Conservation (phyloP, 2,888 invertebrate species). For the Lobophora halterata region DNA sequence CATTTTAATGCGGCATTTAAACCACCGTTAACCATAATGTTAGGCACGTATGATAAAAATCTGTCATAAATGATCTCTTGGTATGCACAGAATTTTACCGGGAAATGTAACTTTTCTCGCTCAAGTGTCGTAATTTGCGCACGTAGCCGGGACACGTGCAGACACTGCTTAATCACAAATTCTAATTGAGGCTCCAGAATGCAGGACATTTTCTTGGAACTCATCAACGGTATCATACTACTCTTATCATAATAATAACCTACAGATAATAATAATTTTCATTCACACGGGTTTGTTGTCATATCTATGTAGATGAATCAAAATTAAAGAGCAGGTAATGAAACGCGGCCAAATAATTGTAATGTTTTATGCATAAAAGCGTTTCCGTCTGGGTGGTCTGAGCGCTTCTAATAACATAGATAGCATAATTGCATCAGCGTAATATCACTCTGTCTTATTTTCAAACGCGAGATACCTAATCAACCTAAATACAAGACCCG, state of each 20-base stretch:
- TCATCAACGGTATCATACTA: slow-evolving; percentile 2
- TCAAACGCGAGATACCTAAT: slow-evolving; percentile 48
- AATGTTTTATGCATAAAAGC: slow-evolving; percentile 39
- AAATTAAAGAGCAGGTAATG: slow-evolving; percentile 1
- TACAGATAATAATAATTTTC: neutral
- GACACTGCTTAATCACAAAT: slow-evolving; percentile 32
- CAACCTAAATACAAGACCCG: slow-evolving; percentile 40
- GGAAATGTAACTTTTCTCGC: slow-evolving; percentile 37
- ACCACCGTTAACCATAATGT: slow-evolving; percentile 48
- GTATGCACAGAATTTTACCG: slow-evolving; percentile 34
- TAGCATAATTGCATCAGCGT: slow-evolving; percentile 41
- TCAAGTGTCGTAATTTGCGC: slow-evolving; percentile 37
- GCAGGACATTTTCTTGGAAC: slow-evolving; percentile 18
- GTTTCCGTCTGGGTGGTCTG: slow-evolving; percentile 38
- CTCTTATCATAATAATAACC: no score
- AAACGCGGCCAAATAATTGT: slow-evolving; percentile 41
- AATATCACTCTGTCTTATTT: slow-evolving; percentile 49
- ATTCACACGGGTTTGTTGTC: neutral
- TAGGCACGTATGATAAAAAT: slow-evolving; percentile 46
- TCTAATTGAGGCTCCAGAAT: slow-evolving; percentile 22
- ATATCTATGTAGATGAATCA: no score
- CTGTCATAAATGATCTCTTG: slow-evolving; percentile 36
- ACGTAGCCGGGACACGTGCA: slow-evolving; percentile 40
- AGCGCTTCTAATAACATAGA: slow-evolving; percentile 34
- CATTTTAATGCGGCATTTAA: slow-evolving; percentile 63